A percentile compares a stretch with the other conserved stretches of the same genome.
Evolutionary conservation across 2,888 invertebrate species (phyloP).

Genomic region (Drosophila niveifrons): DNA sequence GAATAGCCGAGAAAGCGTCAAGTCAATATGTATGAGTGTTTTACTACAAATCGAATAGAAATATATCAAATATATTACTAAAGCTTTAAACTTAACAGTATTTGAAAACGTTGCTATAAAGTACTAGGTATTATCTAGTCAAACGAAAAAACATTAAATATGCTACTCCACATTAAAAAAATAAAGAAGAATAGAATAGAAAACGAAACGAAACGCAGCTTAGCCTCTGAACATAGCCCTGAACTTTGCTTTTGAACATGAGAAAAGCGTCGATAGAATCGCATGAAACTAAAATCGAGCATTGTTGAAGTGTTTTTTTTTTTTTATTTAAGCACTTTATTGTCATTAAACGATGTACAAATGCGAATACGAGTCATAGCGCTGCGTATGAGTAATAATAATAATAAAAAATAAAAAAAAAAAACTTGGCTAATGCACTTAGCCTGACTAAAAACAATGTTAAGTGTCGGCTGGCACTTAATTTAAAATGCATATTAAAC

Average conservation of each 20-base stretch:
- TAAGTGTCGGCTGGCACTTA: slow-evolving; percentile 69
- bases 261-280: slow-evolving; percentile 14
- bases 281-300: slow-evolving; percentile 9
- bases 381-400: slow-evolving; percentile 61
- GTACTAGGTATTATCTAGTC: not conserved
- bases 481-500: slow-evolving; percentile 77
- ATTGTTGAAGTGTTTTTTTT: slow-evolving; percentile 3
- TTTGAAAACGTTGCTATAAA: no score
- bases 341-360: slow-evolving; percentile 6
- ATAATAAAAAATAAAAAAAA: no score
- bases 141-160: no score
- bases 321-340: slow-evolving; percentile 8
- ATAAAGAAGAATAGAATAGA: not conserved
- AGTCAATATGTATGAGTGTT: no score
- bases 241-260: slow-evolving; percentile 7
- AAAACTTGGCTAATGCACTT: slow-evolving; percentile 59
- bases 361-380: slow-evolving; percentile 4
- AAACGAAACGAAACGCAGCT: not conserved
- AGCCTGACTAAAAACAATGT: slow-evolving; percentile 28
- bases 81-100: no score
- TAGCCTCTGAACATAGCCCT: not conserved
- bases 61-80: no score
- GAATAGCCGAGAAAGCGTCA: no score
- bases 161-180: not conserved
- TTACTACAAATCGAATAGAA: no score